A percentile compares a stretch with the other conserved stretches of the same genome.
phyloP scores from a whole-genome alignment of 2,113 vertebrate genomes.

The Ammodytes dubius region DNA sequence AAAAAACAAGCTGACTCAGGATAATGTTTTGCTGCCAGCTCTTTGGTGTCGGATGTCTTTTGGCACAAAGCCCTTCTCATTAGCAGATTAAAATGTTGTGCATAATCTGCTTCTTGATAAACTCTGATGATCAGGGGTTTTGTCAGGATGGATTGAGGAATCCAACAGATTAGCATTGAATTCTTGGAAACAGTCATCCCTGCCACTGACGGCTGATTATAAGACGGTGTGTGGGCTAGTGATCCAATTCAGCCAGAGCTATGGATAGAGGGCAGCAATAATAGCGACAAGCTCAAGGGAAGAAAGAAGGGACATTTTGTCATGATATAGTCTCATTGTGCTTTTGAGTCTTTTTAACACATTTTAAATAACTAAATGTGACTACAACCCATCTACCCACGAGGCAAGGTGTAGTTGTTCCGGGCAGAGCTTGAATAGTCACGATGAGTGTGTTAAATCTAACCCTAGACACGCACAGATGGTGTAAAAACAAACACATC shows the following conservation, averaged over 20 bases:
- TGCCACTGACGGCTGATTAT: conserved; percentile 31
- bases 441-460: not conserved
- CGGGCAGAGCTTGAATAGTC: not conserved
- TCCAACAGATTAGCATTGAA: conserved; percentile 50
- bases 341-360: not conserved
- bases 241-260: conserved; percentile 62
- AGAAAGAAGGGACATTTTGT: not conserved
- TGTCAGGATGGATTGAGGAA: conserved; percentile 19
- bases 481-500: conserved; percentile 28
- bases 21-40: not conserved
- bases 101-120: conserved; percentile 32
- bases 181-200: conserved; percentile 56
- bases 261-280: conserved; percentile 29
- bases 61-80: conserved; percentile 16
- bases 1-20: conserved; percentile 11
- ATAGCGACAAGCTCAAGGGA: conserved; percentile 27
- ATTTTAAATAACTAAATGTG: not conserved
- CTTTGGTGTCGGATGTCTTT: not conserved
- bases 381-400: not conserved
- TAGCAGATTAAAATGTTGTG: not conserved
- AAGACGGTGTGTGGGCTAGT: conserved; percentile 35
- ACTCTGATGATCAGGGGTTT: conserved; percentile 5
- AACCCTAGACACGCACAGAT: conserved; percentile 7
- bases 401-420: conserved; percentile 1
- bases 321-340: conserved; percentile 27